phyloP scores from a whole-genome alignment of 2,888 invertebrate genomes.

The Synergus itoensis region DNA sequence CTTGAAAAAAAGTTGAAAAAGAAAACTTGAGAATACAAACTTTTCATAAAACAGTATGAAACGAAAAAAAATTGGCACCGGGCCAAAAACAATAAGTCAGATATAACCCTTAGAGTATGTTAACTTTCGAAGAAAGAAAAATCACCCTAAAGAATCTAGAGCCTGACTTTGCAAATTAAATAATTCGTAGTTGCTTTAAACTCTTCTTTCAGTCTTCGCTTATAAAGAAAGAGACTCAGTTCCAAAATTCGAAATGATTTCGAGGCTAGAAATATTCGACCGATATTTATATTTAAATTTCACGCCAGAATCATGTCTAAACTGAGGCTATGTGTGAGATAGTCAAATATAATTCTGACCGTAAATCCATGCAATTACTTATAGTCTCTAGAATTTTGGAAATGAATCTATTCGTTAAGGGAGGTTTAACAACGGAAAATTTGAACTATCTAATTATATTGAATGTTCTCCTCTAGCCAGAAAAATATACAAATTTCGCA shows the following conservation, averaged over 20 bases:
- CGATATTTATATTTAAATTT: neutral
- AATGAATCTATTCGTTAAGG: neutral
- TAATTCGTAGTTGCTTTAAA: neutral
- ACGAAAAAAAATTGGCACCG: conserved; percentile 33
- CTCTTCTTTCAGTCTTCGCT: conserved; percentile 27
- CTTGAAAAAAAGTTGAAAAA: neutral
- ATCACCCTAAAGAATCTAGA: neutral
- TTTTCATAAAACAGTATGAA: neutral
- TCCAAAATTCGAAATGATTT: neutral
- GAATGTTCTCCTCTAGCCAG: conserved; percentile 21
- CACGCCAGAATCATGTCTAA: neutral
- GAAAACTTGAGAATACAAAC: neutral
- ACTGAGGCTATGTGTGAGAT: neutral
- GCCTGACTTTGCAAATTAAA: neutral
- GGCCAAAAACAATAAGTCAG: conserved; percentile 38
- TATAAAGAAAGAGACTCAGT: neutral
- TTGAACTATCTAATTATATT: conserved; percentile 33
- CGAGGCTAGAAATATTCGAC: neutral
- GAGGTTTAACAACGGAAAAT: conserved; percentile 10
- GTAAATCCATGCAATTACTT: neutral
- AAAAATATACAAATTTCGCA: conserved; percentile 40
- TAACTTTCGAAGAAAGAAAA: neutral
- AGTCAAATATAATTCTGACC: neutral
- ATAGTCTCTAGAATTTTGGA: neutral
- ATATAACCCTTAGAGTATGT: conserved; percentile 8